Evolutionary conservation across 2,113 vertebrate species (phyloP).

Genomic region (Petroica traversi): DNA sequence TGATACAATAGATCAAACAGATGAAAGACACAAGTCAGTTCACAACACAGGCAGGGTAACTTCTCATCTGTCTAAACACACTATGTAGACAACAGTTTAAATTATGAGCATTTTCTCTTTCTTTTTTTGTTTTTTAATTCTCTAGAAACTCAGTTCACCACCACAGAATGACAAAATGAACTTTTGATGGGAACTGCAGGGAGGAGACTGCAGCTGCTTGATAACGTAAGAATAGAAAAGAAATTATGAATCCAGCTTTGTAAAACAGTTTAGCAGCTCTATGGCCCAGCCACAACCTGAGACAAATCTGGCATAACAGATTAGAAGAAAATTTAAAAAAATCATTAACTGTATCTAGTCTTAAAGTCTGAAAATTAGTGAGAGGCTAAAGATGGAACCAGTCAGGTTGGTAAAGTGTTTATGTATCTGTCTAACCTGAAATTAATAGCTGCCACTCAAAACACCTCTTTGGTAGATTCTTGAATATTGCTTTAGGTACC

Average conservation of each 20-base stretch:
- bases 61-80: neutral
- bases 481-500: neutral
- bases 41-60: neutral
- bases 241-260: neutral
- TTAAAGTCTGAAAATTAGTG: neutral
- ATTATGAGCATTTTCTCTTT: neutral
- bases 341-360: neutral
- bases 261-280: neutral
- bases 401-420: neutral
- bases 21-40: neutral
- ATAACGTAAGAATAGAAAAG: neutral
- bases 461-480: neutral
- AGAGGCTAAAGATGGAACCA: neutral
- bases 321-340: neutral
- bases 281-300: neutral
- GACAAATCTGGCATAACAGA: neutral
- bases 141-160: neutral
- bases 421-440: neutral
- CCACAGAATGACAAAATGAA: neutral
- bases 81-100: neutral
- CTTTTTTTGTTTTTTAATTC: neutral
- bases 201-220: conserved; percentile 3
- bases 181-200: neutral
- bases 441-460: neutral
- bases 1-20: neutral